Evolutionary conservation across 1,140 invertebrate species (phyloP), one percentile per base, ranked within the genome.

Genomic region (Drosophila melanica): DNA sequence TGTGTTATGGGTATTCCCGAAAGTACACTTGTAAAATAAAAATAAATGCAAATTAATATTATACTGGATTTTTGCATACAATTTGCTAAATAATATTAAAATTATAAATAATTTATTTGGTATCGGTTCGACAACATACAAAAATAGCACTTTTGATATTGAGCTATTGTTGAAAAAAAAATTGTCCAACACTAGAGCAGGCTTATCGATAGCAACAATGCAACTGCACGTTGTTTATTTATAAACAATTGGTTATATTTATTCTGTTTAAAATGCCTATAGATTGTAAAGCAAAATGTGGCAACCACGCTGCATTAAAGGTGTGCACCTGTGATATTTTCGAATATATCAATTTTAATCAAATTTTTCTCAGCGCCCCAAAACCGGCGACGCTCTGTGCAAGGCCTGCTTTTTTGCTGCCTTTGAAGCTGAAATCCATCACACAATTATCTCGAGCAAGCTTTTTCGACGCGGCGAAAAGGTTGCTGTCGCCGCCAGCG

Each of bases 341-440:
- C n/a, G n/a, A 30, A 33, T 7, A 12, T 7, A 35, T 62, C 55
- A 23, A 59, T 55, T 23, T 16, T 47, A 23, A 35, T 27, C 8
- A 70, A 42, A 59, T 2, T n/a, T 9, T 35, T 65, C 93, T 9
- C 7, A 97, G 96, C 94, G 97, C 20, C 97, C 97, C 0, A 97
- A 98, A 94, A 98, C 97, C 47, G 97, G 96, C 1, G 96, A 98
- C 94, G 94, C 96, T 0, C 92, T 99, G 16, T 99, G 98, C 86
- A 99, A 98, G 92, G 95, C 98, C 89, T 99, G 98, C 92, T 99
- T 99, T 91, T 99, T 96, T 91, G 95, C 93, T 90, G 97, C 96
- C 2, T 99, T 99, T 93, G 98, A 99, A 93, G 95, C 96, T 66
- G 99, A 99, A 94, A 95, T 99, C 78, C 98, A 99, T 93, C 94